Base-by-base conservation (phyloP, 2,888 invertebrate genomes). In the Punctoribates punctum region DNA sequence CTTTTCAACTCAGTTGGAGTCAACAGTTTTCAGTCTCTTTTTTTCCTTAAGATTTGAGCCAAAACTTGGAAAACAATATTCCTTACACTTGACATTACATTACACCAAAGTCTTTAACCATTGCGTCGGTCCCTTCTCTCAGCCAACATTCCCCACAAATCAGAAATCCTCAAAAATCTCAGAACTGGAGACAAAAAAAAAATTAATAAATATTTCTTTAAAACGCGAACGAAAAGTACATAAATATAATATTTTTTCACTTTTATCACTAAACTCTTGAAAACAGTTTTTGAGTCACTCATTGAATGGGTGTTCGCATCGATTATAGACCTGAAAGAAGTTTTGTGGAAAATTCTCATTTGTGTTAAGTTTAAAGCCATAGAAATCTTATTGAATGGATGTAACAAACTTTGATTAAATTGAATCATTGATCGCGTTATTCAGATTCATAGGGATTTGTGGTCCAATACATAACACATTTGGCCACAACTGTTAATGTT, bases 401-500 rank as follows among this genome's bases (percentile, higher is more conserved):
- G 27, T 23, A 62, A 67, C 67, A 67, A 17, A 67, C 38, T 67
- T 67, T 67, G 67, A 67, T 67, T 67, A 67, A 67, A 67, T 67
- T 20, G 5, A 67, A 67, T 20, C 67, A 38, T 67, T 67, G 23
- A 60, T 60, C 9, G 27, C 20, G 3, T 23, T 6, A n/a, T n/a
- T 38, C 67, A 13, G 11, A 62, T 62, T 27, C 38, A 38, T 67
- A 34, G 38, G n/a, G n/a, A n/a, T 34, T 34, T 34, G 34, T 34
- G 34, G 34, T 34, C 4, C 34, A 34, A 34, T 67, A n/a, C 15
- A 20, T 20, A 34, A 67, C 34, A 38, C 38, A n/a, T 67, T 67
- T 67, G 38, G 62, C 29, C 34, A 38, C 67, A 67, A 67, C 67
- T 67, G 67, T 67, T 67, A 67, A 67, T 67, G 67, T 67, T 67